Evolutionary conservation across 2,113 vertebrate genomes (phyloP).

Genomic region (Calyptomena viridis): DNA sequence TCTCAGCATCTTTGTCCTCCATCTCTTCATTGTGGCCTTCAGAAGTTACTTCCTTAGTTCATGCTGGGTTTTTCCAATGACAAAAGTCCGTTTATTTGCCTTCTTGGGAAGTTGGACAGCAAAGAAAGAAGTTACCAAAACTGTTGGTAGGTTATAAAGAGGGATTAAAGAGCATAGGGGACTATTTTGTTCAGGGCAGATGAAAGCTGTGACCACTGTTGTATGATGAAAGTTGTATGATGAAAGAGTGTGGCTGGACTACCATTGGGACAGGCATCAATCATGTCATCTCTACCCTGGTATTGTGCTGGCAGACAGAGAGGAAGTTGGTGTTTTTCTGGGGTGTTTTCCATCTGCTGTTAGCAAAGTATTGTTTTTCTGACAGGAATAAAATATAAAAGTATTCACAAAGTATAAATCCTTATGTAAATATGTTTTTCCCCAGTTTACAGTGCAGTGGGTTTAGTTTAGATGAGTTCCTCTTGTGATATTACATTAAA

Average conservation of each 20-base stretch:
- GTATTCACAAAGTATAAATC: not conserved
- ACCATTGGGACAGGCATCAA: not conserved
- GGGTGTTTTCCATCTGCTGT: constrained; percentile 3
- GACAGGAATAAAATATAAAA: not conserved
- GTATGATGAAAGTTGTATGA: not conserved
- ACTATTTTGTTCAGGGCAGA: not conserved
- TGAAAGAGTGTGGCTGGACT: not conserved
- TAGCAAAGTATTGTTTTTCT: not conserved
- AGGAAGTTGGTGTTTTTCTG: not conserved
- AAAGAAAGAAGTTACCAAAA: not conserved
- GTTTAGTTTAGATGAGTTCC: not conserved
- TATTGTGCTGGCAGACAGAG: not conserved
- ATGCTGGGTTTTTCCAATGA: not conserved
- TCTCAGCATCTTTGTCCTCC: not conserved
- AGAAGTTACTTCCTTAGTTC: not conserved
- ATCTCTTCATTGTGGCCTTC: not conserved
- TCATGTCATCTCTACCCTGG: not conserved
- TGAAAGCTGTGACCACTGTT: not conserved
- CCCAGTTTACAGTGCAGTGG: not conserved
- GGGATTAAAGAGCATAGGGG: not conserved
- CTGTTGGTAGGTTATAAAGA: not conserved
- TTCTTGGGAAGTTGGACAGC: not conserved
- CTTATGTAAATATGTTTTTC: not conserved
- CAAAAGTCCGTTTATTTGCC: not conserved
- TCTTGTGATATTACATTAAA: not conserved